Evolutionary conservation across 2,113 vertebrate species (phyloP), one percentile per base, ranked within the genome.

Genomic region (Tautogolabrus adspersus): DNA sequence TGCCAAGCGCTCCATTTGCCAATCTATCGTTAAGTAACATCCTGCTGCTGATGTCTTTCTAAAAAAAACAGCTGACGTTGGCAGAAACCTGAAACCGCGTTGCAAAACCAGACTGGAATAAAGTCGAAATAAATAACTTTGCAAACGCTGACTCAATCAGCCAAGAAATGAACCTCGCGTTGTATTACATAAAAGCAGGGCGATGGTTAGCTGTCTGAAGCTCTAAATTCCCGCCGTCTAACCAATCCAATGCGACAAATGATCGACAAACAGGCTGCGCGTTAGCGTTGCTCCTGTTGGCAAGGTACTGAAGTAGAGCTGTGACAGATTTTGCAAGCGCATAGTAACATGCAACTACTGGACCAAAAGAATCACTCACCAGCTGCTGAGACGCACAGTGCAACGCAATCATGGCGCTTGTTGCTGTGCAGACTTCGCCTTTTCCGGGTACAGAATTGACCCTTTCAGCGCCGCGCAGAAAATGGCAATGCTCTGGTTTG

Each of bases 371-470:
- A 84, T 87, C 91, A 91, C 92, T 93, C 90, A 93, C 93, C 93
- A 93, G 93, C 89, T 91, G 90, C 87, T 87, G 86, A 87, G 87
- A 86, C 92, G 88, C 92, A 80, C 85, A 52, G 77, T 77, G 92
- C 92, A 86, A 93, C 92, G 93, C 92, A 95, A 93, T 93, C 88
- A 90, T 93, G 93, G 93, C 91, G 92, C 92, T 94, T 95, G 94
- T 95, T 95, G 94, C 94, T 92, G 94, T 94, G 94, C 94, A 95
- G 95, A 95, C 93, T 95, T 94, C 79, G 80, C 89, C 87, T 68
- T 91, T 92, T 92, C 91, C 89, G 91, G 91, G 74, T 85, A 40
- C 46, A 26, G 58, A 59, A 66, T 94, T 94, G 94, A 95, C 95
- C 58, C 11, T 84, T 93, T 93, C 81, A 47, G 66, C 15, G 57